A percentile compares a stretch with the other conserved stretches of the same genome.
Evolutionary conservation across 2,797 vertebrate genomes (phyloP).

Genomic region (Psittacula echo): DNA sequence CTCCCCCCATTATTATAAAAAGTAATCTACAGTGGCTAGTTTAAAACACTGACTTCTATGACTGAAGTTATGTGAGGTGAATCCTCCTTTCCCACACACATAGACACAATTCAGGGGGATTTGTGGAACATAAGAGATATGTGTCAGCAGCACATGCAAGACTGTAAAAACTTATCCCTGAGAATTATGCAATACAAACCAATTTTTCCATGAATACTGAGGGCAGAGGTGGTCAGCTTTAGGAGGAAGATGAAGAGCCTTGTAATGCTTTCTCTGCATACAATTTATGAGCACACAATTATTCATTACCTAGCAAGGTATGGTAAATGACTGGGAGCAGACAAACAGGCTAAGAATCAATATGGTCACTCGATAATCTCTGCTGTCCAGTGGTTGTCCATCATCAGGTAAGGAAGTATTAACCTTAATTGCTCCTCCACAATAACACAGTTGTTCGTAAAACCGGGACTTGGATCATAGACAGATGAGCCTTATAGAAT

Average conservation of each 20-base stretch:
- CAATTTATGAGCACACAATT: not conserved
- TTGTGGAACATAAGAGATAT: not conserved
- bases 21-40: not conserved
- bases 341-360: not conserved
- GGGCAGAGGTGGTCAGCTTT: not conserved
- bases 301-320: not conserved
- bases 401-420: not conserved
- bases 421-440: not conserved
- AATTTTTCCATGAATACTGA: not conserved
- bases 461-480: not conserved
- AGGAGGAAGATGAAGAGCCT: not conserved
- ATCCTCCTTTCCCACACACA: not conserved
- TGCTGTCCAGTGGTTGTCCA: not conserved
- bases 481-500: not conserved
- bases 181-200: not conserved
- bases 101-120: not conserved
- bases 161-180: not conserved
- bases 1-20: not conserved
- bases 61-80: not conserved
- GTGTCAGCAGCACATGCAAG: not conserved
- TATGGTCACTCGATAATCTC: not conserved
- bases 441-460: not conserved
- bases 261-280: not conserved
- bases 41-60: not conserved
- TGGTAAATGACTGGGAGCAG: not conserved